phyloP scores from a whole-genome alignment of 2,888 invertebrate species.

The Drosophila kuntzei region DNA sequence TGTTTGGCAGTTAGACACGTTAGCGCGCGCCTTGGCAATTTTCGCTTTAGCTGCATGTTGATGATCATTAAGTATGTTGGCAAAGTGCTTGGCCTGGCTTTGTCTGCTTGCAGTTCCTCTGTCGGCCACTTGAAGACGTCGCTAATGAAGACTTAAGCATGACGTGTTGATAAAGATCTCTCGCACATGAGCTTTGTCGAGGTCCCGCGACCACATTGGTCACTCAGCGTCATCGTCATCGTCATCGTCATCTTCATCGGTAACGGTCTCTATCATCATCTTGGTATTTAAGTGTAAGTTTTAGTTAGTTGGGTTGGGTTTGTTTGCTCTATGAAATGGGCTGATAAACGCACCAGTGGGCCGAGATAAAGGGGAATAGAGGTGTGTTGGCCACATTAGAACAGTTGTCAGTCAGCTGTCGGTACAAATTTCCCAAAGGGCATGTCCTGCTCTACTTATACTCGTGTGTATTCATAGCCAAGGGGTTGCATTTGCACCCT shows the following conservation, averaged over 20 bases:
- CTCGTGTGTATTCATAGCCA: conserved; percentile 1
- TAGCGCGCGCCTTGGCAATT: conserved; percentile 60
- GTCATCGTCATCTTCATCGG: conserved; percentile 12
- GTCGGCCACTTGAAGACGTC: conserved; percentile 58
- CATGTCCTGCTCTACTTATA: conserved; percentile 48
- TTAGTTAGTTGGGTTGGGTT: conserved; percentile 37
- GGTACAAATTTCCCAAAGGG: conserved; percentile 68
- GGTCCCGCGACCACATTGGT: conserved; percentile 37
- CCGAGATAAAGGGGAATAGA: not conserved
- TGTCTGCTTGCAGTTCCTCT: conserved; percentile 28
- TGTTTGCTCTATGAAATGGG: conserved; percentile 55
- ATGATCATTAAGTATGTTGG: conserved; percentile 64
- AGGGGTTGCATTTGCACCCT: conserved; percentile 69
- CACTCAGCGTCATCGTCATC: conserved; percentile 25
- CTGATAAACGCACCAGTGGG: conserved; percentile 62
- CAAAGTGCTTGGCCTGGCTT: conserved; percentile 38
- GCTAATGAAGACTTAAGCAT: conserved; percentile 84
- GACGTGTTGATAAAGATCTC: conserved; percentile 80
- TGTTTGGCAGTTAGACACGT: conserved; percentile 59
- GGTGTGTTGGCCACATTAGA: conserved; percentile 58
- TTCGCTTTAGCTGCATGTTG: conserved; percentile 65
- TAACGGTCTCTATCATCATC: conserved; percentile 22
- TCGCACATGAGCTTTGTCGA: conserved; percentile 34
- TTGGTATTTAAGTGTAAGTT: conserved; percentile 42
- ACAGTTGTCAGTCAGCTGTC: conserved; percentile 71